Evolutionary conservation across 1,140 invertebrate genomes (phyloP), one percentile per base, ranked within the genome.

Genomic region (Batillaria attramentaria): DNA sequence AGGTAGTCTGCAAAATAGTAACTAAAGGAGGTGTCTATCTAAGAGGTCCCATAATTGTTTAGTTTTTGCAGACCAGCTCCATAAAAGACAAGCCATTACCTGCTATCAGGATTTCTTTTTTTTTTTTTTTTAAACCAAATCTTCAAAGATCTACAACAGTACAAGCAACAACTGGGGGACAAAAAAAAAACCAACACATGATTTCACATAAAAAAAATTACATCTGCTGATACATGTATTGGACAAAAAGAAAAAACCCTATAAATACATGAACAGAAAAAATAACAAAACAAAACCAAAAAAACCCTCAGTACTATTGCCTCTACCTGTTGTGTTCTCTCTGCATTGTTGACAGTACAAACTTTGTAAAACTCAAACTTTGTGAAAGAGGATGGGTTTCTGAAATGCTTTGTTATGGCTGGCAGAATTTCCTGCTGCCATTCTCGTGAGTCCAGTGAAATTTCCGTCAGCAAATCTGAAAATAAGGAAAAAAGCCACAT

Each of bases 341-440:
- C 77, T 50, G 50, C 43, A 72, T 80, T 84, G n/a, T 82, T 75
- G 10, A 81, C 72, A 41, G 69, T 78, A n/a, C 73, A 75, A 5
- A 79, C 78, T 62, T 72, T 79, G 60, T 43, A 46, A 57, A 80
- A 81, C 37, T 41, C 65, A 70, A 79, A 81, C 73, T 50, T 79
- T 5, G 43, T 28, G n/a, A 60, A 57, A n/a, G 81, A 84, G 18
- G 76, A 75, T 24, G 78, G 42, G 37, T 68, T 74, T 28, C 78
- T 78, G 46, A 78, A 84, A 66, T 73, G 76, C 62, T 81, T 81
- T n/a, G 62, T 60, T n/a, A 83, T 74, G 2, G 54, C 28, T 57
- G 79, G 81, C 57, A 83, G 54, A 28, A 83, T 72, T 20, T 84
- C 79, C 62, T 81, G 78, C 35, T 83, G 80, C 69, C 77, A 84